Evolutionary conservation across 2,797 vertebrate species (phyloP).

Genomic region (Toxotes lorentzi): DNA sequence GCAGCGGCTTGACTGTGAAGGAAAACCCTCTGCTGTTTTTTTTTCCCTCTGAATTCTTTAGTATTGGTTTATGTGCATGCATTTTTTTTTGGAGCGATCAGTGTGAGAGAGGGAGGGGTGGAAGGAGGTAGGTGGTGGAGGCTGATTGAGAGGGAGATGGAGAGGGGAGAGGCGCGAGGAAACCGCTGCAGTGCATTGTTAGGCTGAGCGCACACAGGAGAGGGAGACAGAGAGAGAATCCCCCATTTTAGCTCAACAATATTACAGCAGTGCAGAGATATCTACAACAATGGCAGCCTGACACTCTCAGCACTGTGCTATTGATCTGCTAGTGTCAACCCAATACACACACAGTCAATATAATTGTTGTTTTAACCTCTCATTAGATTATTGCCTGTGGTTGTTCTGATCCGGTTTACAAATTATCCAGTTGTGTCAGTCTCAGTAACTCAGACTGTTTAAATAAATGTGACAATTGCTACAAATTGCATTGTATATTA

Average conservation of each 20-base stretch:
- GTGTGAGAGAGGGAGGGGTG: conserved; percentile 50
- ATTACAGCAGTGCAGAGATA: conserved; percentile 83
- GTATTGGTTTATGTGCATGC: conserved; percentile 53
- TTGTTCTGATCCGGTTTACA: conserved; percentile 12
- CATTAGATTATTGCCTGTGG: conserved; percentile 24
- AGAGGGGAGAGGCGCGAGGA: conserved; percentile 59
- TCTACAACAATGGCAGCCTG: conserved; percentile 77
- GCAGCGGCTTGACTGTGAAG: conserved; percentile 59
- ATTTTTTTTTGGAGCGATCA: conserved; percentile 29
- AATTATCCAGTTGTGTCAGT: conserved; percentile 20
- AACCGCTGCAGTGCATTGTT: conserved; percentile 85
- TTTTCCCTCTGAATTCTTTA: conserved; percentile 58
- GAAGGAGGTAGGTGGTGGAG: not conserved
- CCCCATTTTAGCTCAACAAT: conserved; percentile 83
- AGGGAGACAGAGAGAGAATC: conserved; percentile 81
- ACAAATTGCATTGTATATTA: conserved; percentile 11
- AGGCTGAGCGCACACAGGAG: conserved; percentile 76
- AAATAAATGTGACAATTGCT: conserved; percentile 7
- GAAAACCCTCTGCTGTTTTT: conserved; percentile 70
- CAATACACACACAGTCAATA: conserved; percentile 52
- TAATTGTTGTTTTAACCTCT: conserved; percentile 55
- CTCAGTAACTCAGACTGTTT: conserved; percentile 15
- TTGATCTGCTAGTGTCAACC: conserved; percentile 70
- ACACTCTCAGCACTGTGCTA: conserved; percentile 57
- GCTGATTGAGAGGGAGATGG: conserved; percentile 44